Conservation (phyloP, 2,113 vertebrate genomes). For the Rhinolophus ferrumequinum region DNA sequence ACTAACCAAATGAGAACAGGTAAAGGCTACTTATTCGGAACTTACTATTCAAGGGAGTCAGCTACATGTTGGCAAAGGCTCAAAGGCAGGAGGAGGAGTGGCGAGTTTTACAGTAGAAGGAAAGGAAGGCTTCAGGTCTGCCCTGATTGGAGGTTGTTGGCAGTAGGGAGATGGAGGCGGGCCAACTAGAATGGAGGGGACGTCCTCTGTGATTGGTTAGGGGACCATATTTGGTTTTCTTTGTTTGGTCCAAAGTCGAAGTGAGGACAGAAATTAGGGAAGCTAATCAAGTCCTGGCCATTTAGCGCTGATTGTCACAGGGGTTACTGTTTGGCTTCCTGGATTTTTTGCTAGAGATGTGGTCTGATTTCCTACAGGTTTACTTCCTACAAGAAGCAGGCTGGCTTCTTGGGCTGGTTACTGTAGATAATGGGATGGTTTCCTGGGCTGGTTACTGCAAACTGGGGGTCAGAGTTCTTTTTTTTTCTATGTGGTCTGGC, state of each 20-base stretch:
- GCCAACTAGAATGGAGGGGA: neutral
- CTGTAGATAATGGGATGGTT: neutral
- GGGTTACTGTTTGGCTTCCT: neutral
- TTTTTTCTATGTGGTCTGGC: neutral
- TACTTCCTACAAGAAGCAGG: neutral
- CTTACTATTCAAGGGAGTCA: neutral
- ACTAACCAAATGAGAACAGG: neutral
- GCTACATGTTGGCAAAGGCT: neutral
- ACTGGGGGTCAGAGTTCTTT: neutral
- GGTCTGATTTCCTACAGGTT: neutral
- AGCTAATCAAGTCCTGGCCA: neutral
- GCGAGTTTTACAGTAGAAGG: neutral
- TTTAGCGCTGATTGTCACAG: neutral
- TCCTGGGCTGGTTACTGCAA: neutral
- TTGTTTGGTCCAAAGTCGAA: neutral
- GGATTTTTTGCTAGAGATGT: neutral
- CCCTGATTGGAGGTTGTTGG: neutral
- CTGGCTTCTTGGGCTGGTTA: neutral
- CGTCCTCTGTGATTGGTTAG: neutral
- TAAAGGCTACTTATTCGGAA: slow-evolving; percentile 25
- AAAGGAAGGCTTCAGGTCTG: neutral
- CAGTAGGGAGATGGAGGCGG: neutral
- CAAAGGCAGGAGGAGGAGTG: neutral
- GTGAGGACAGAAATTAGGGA: neutral
- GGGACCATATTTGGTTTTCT: neutral